Evolutionary conservation across 2,888 invertebrate genomes (phyloP).

Genomic region (Merodon equestris): DNA sequence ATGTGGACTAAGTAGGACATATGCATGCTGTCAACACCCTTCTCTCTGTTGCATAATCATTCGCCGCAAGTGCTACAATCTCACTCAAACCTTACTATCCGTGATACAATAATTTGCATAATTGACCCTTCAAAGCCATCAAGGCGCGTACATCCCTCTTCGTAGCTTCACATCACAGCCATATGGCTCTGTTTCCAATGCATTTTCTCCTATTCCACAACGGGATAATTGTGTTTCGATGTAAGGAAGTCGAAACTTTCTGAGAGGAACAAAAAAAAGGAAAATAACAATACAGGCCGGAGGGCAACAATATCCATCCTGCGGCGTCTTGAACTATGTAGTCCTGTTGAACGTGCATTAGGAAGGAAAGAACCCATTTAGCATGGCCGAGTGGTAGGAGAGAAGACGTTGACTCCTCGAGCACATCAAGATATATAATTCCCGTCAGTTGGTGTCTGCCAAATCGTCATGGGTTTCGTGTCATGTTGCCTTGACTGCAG

Average conservation of each 20-base stretch:
- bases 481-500: slow-evolving; percentile 14
- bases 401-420: not conserved
- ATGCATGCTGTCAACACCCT: too few species aligned
- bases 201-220: slow-evolving; percentile 11
- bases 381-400: too few species aligned
- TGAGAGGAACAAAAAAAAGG: too few species aligned
- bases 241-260: not conserved
- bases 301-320: slow-evolving; percentile 25
- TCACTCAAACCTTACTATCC: not conserved
- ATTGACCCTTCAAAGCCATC: slow-evolving; percentile 65
- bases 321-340: slow-evolving; percentile 40
- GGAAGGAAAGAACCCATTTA: not conserved
- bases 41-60: slow-evolving; percentile 28
- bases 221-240: slow-evolving; percentile 54
- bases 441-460: slow-evolving; percentile 25
- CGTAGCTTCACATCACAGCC: slow-evolving; percentile 49
- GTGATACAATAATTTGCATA: slow-evolving; percentile 58
- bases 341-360: slow-evolving; percentile 52
- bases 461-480: too few species aligned
- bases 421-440: slow-evolving; percentile 16
- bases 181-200: slow-evolving; percentile 53
- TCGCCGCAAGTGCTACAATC: slow-evolving; percentile 17
- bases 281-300: slow-evolving; percentile 30
- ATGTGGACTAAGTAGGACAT: too few species aligned
- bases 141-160: slow-evolving; percentile 9